These are phyloP conservation scores for Piaya cayana DNA, from an alignment of 2,113 vertebrate genomes.

Conservation along the genomic window DNA sequence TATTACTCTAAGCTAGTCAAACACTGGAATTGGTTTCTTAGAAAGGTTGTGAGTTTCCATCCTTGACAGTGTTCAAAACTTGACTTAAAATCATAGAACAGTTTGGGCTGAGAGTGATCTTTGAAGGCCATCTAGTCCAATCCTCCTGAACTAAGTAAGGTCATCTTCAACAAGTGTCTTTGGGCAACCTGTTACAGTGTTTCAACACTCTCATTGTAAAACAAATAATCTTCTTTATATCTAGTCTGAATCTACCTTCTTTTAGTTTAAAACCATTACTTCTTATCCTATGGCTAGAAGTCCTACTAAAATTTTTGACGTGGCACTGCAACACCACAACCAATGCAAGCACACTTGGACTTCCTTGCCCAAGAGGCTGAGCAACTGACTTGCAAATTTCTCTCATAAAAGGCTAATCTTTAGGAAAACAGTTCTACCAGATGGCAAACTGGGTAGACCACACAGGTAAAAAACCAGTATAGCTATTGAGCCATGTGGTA, in stretches of 20 bases:
- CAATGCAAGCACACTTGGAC: background rate
- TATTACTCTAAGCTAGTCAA: background rate
- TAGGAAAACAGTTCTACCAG: background rate
- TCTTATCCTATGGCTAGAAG: background rate
- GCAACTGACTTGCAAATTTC: background rate
- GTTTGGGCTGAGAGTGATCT: background rate
- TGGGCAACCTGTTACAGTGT: background rate
- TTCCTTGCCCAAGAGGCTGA: background rate
- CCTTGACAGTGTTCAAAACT: background rate
- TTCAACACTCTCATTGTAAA: background rate
- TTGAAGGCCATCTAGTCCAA: background rate
- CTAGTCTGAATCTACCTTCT: background rate
- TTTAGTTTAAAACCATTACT: background rate
- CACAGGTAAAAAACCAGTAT: background rate
- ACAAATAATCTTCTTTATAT: background rate
- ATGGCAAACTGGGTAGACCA: background rate
- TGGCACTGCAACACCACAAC: background rate
- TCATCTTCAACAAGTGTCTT: background rate
- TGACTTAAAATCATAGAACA: background rate
- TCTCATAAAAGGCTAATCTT: background rate
- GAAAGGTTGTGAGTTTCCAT: background rate
- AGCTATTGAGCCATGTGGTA: background rate
- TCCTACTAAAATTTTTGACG: background rate
- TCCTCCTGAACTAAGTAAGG: accelerated
- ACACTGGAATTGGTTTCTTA: background rate